Base-by-base conservation (phyloP, 2,113 vertebrate species). In the Mormyrus iriodes region DNA sequence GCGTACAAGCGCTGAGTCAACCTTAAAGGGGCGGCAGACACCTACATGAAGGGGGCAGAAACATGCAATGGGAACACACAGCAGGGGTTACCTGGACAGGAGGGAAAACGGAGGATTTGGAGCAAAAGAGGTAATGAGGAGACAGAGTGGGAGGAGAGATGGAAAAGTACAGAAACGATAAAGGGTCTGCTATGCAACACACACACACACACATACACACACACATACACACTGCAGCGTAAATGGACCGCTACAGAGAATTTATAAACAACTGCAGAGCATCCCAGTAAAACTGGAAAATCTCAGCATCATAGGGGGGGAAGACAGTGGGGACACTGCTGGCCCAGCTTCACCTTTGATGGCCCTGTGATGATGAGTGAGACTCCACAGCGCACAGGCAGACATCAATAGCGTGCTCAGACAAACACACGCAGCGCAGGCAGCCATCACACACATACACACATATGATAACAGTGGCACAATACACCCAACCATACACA, bases 401-500 rank as follows among this genome's bases (percentile, higher is more conserved):
- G 27, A 53, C 35, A 19, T 35, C 15, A 4, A 42, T 53, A 87
- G 44, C 44, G 44, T 4, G 44, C 44, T 46, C 44, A 46, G 44
- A 46, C 44, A 46, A 9, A 86, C n/a, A 52, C 49, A 86, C 48
- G n/a, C 86, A 65, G 55, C 31, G 52, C 51, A 58, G 31, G 58
- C 53, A 86, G 12, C n/a, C 52, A 86, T 27, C 86, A 58, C 49
- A 86, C 48, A 69, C 69, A 90, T 42, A 58, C 49, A 86, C 48
- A 69, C 69, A 90, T 42, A 88, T 52, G 49, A 42, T 85, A 46
- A 85, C 88, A 90, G 82, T 89, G 58, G 88, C 61, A 69, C 5
- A 55, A 48, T 35, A 73, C 55, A 76, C 46, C 21, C 69, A 82
- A 73, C 55, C 87, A 73, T 31, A 88, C 61, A 88, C 87, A 88